Percentiles rank a stretch among this genome's conserved stretches.
These are phyloP conservation scores for Meiosimyza decipiens DNA, from an alignment of 2,888 invertebrate species.

Conservation along the genomic window DNA sequence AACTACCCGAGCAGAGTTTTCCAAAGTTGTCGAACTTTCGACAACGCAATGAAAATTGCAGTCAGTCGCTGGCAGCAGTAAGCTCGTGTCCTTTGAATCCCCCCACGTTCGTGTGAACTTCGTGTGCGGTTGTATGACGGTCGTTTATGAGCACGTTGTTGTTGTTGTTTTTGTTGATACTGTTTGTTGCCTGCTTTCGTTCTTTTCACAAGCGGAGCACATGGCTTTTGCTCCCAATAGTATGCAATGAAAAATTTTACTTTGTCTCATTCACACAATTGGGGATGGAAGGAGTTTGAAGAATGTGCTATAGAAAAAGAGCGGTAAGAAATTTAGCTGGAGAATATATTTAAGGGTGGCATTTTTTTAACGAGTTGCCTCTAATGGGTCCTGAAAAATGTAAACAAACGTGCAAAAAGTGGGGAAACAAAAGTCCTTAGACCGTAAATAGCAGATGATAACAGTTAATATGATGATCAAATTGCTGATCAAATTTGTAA, in stretches of 20 bases:
- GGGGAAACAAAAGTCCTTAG: background rate
- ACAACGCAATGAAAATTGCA: slow-evolving; percentile 60
- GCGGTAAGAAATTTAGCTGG: background rate
- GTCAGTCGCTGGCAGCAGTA: slow-evolving; percentile 37
- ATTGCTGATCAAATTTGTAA: no score
- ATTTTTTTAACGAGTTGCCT: background rate
- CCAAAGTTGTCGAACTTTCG: slow-evolving; percentile 68
- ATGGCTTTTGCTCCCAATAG: slow-evolving; percentile 17
- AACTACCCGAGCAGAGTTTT: slow-evolving; percentile 65
- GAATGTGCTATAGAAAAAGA: background rate
- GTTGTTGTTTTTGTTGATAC: slow-evolving; percentile 4
- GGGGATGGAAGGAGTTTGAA: background rate
- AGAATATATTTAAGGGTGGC: background rate
- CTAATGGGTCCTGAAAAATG: slow-evolving; percentile 12
- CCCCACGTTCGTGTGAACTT: background rate
- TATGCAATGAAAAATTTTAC: slow-evolving; percentile 13
- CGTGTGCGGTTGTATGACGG: slow-evolving; percentile 7
- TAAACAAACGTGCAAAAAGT: slow-evolving; percentile 28
- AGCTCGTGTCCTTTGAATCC: background rate
- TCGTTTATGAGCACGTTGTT: slow-evolving; percentile 6
- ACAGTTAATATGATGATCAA: no score
- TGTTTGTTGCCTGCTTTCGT: background rate
- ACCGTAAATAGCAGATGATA: no score
- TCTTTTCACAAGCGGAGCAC: background rate
- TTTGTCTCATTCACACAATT: slow-evolving; percentile 10